These are phyloP conservation scores for Pampusana beccarii DNA, from an alignment of 2,113 vertebrate species.

Conservation along the genomic window DNA sequence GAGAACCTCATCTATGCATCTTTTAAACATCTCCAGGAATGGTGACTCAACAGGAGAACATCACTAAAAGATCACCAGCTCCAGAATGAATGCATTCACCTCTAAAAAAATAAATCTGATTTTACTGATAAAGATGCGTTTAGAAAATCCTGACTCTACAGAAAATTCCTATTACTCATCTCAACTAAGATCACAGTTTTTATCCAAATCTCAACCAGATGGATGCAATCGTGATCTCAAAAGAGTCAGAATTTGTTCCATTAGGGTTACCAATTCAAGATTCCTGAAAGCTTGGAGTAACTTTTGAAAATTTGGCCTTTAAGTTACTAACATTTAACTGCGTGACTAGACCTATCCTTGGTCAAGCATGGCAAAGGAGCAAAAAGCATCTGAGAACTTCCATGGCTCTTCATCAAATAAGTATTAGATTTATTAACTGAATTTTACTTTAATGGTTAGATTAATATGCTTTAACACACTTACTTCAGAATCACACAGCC, in stretches of 20 bases:
- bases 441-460: neutral
- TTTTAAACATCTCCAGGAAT: too few relatives aligned
- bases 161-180: neutral
- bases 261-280: neutral
- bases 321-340: neutral
- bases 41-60: neutral
- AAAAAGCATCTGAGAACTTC: neutral
- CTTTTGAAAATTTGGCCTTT: neutral
- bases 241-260: neutral
- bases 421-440: neutral
- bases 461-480: slow-evolving; percentile 56
- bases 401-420: neutral
- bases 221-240: neutral
- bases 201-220: neutral
- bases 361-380: neutral
- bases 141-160: neutral
- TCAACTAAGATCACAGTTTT: neutral
- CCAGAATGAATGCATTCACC: neutral
- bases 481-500: slow-evolving; percentile 94
- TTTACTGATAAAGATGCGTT: neutral
- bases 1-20: too few relatives aligned
- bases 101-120: neutral
- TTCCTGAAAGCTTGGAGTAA: neutral
- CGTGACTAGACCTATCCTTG: neutral
- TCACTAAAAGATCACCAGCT: neutral